phyloP scores from a whole-genome alignment of 2,113 vertebrate species.

The Sturnus vulgaris region DNA sequence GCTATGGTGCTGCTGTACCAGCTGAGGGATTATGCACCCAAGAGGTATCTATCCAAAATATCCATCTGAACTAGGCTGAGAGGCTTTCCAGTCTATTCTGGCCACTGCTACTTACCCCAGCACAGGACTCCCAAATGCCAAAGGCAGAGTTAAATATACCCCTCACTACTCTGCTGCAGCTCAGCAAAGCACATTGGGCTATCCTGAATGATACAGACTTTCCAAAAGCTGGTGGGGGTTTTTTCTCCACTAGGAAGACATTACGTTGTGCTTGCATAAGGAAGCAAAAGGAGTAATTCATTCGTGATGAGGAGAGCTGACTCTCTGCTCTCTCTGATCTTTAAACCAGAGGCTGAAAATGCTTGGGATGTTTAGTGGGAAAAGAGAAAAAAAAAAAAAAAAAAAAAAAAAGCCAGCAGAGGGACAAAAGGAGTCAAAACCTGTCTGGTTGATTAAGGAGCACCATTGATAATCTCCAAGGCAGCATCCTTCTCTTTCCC shows the following conservation, averaged over 20 bases:
- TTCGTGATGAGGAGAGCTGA: not conserved
- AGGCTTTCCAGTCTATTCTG: not conserved
- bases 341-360: not conserved
- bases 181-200: not conserved
- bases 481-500: not conserved
- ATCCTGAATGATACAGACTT: not conserved
- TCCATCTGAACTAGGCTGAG: not conserved
- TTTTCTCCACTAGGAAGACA: not conserved
- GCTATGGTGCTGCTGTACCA: not conserved
- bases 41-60: not conserved
- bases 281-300: not conserved
- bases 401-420: not conserved
- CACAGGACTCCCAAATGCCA: not conserved
- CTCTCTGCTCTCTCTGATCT: not conserved
- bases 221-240: not conserved
- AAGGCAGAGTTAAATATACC: constrained; percentile 18
- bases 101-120: not conserved
- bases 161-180: not conserved
- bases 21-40: not conserved
- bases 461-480: not conserved
- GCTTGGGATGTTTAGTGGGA: not conserved
- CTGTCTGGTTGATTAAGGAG: constrained; percentile 4
- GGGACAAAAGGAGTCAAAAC: constrained; percentile 22
- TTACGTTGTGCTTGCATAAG: not conserved
- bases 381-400: no score